Percentiles rank a stretch among this genome's conserved stretches.
Evolutionary conservation across 2,797 vertebrate genomes (phyloP).

Genomic region (Rallus crepitans): DNA sequence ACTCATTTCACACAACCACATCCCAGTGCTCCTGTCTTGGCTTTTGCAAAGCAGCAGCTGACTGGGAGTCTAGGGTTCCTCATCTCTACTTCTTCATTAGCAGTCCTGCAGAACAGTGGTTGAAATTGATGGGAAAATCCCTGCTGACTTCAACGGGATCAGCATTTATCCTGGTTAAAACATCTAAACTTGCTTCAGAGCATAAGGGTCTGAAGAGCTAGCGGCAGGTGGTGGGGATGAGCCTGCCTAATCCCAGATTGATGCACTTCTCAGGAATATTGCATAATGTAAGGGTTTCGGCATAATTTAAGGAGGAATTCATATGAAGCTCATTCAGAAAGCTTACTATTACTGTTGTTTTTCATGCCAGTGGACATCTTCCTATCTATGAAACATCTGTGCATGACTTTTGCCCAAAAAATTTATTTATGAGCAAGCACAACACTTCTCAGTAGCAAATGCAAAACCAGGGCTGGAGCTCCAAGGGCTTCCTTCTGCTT

Average conservation of each 20-base stretch:
- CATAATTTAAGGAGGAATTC: background rate
- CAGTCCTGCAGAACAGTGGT: background rate
- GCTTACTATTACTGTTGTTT: background rate
- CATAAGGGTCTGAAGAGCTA: background rate
- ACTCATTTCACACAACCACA: background rate
- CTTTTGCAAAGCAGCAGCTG: background rate
- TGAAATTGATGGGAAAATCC: background rate
- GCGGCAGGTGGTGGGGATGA: background rate
- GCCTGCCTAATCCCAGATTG: background rate
- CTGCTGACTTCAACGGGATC: background rate
- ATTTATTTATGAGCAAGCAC: background rate
- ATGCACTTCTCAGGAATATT: background rate
- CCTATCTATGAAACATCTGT: background rate
- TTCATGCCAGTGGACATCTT: background rate
- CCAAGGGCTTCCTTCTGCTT: background rate
- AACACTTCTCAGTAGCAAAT: background rate
- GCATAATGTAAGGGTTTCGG: background rate
- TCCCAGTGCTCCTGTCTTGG: rapidly evolving
- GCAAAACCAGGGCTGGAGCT: background rate
- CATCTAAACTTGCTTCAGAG: background rate
- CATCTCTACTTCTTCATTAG: background rate
- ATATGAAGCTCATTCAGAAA: background rate
- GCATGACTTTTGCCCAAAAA: background rate
- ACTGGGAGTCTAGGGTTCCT: background rate
- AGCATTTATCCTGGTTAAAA: background rate